Evolutionary conservation across 2,888 invertebrate genomes (phyloP), one percentile per base, ranked within the genome.

Genomic region (Netelia virgata): DNA sequence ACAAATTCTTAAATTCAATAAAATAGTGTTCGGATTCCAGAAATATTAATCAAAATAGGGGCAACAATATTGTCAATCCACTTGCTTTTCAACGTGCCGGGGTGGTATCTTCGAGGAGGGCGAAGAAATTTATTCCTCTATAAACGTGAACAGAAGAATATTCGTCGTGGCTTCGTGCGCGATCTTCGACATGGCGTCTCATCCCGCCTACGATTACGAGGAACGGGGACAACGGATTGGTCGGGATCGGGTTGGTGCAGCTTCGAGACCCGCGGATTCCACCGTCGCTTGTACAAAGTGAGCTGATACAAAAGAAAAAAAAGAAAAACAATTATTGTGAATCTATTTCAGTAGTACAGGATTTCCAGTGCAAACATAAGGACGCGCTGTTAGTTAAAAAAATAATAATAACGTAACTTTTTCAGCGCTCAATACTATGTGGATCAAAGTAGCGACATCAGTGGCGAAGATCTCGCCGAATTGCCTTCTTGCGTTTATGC

Each of bases 401-500:
- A 36, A 36, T 36, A 36, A 36, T 6, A 36, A 36, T 23, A 47
- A 68, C n/a, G 5, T 23, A 80, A 55, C 64, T 66, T 69, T 57
- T 75, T 88, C 84, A 92, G 93, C 85, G 89, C 90, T 53, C 92
- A 92, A 76, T 93, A 93, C 80, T 93, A 93, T 82, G 90, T 93
- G 50, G 92, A 92, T 0, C 91, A 91, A 2, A 91, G 89, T 79
- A 91, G 89, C 63, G 95, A 95, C 86, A 93, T 95, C 63, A 95
- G 94, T 78, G 95, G 95, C 94, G 95, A 96, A 91, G 94, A 95
- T 90, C 95, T 97, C 14, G 94, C 96, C 3, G 97, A 97, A 89
- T 94, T 97, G 87, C 97, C 97, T 0, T 97, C 97, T 57, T 97
- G 97, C 93, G 96, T 97, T 80, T 97, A 97, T 93, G 97, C 95